phyloP scores from a whole-genome alignment of 35 echinoderm and acorn worm species.

The Acanthaster planci region DNA sequence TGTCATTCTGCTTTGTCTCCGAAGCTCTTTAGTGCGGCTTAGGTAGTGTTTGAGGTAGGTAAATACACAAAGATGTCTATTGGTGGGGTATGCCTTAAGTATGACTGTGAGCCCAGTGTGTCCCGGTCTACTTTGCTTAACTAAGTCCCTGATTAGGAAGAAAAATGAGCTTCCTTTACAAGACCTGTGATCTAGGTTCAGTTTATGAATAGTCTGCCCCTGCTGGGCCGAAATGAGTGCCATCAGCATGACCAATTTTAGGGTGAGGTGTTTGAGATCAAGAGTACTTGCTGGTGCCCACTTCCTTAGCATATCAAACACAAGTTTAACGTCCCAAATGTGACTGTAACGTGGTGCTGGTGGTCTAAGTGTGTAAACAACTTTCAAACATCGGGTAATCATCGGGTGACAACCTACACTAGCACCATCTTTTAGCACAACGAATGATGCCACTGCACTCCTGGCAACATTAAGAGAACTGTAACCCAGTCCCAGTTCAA shows the following conservation, averaged over 20 bases:
- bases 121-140: slow-evolving; percentile 60
- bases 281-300: slow-evolving; percentile 25
- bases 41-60: slow-evolving; percentile 61
- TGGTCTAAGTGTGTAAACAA: slow-evolving; percentile 54
- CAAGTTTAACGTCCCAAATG: slow-evolving; percentile 64
- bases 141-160: slow-evolving; percentile 43
- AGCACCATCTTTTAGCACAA: slow-evolving; percentile 8
- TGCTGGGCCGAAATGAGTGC: slow-evolving; percentile 52
- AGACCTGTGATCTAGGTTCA: slow-evolving; percentile 11
- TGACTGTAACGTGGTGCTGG: slow-evolving; percentile 43
- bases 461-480: slow-evolving; percentile 62
- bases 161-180: background rate
- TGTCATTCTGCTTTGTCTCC: background rate
- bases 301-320: slow-evolving; percentile 41
- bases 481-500: slow-evolving; percentile 37
- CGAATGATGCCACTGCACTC: slow-evolving; percentile 49
- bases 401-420: slow-evolving; percentile 54
- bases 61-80: slow-evolving; percentile 61
- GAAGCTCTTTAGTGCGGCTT: slow-evolving; percentile 41
- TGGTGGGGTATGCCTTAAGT: slow-evolving; percentile 45
- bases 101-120: background rate
- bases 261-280: slow-evolving; percentile 46
- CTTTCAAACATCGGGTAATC: slow-evolving; percentile 58
- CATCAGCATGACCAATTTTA: slow-evolving; percentile 52
- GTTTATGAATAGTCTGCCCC: slow-evolving; percentile 29